Evolutionary conservation across 2,888 invertebrate species (phyloP), one percentile per base, ranked within the genome.

Genomic region (Nephrocerus scutellatus): DNA sequence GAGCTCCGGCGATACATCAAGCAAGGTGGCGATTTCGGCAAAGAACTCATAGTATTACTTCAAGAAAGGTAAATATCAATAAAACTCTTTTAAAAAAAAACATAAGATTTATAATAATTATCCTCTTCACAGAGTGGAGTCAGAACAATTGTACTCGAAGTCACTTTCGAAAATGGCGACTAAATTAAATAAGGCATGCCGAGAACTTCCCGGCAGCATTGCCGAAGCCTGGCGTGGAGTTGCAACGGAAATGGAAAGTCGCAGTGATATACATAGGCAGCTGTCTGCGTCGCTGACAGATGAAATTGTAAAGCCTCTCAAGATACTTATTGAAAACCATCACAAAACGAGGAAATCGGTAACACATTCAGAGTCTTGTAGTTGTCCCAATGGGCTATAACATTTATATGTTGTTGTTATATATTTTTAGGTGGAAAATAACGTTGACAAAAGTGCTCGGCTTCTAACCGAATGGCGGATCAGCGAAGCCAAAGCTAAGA

Each of bases 11-110:
- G 87, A 50, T 90, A 89, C 64, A 85, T 95, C 53, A 93, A 93
- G 65, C 90, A 91, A 67, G 92, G 93, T 25, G 87, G 89, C 30
- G 92, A 93, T 64, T 90, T 92, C 65, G 90, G 91, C 71, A 92
- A 93, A 62, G 93, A 95, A 61, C 73, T 95, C 35, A 80, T 89
- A 6, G 73, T 80, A 29, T 87, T 93, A 57, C 71, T 95, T 51
- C 90, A 91, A 70, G 93, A 95, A 73, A 85, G 93, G 92, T 91
- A 71, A 66, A 63, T 51, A 13, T 9, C 6, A 13, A 10, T 8
- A 22, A 22, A 22, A 22, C 8, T 6, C 16, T 16, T 30, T 15
- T n/a, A 33, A 33, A 33, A 21, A 32, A 21, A 23, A 4, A 5
- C 10, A n/a, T 18, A 8, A 22, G 23, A 9, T n/a, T n/a, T n/a